These are phyloP conservation scores for Pangasianodon hypophthalmus DNA, from an alignment of 2,113 vertebrate genomes.

Conservation along the genomic window DNA sequence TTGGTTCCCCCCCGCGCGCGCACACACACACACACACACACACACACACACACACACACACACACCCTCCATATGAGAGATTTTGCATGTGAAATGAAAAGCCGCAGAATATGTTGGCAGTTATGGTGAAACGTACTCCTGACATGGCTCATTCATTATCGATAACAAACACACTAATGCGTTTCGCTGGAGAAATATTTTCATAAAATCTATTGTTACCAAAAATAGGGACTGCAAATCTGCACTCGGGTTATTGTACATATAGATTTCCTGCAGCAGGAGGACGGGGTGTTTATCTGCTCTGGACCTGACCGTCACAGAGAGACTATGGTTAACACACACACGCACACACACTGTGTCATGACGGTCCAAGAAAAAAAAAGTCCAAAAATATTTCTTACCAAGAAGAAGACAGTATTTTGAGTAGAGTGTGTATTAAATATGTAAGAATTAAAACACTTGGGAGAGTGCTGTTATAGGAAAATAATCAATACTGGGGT, in stretches of 20 bases:
- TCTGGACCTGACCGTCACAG: constrained; percentile 39
- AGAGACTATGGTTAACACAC: constrained; percentile 24
- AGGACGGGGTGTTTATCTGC: constrained; percentile 45
- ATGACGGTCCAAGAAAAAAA: not conserved
- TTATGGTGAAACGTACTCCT: constrained; percentile 34
- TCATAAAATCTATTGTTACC: constrained; percentile 55
- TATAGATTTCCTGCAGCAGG: constrained; percentile 42
- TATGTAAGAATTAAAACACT: not conserved
- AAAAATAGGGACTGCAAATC: constrained; percentile 33
- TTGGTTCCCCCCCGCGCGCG: too few species aligned
- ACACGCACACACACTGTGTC: not conserved
- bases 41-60: constrained; percentile 6
- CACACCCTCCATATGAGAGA: not conserved
- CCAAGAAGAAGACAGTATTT: not conserved
- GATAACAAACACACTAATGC: constrained; percentile 49
- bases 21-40: not conserved
- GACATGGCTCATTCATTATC: constrained; percentile 56
- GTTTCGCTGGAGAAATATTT: constrained; percentile 55
- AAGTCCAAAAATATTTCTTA: not conserved
- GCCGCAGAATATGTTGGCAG: constrained; percentile 31
- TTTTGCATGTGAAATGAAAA: constrained; percentile 44
- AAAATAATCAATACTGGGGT: not conserved
- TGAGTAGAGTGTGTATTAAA: not conserved
- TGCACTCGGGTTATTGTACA: constrained; percentile 25
- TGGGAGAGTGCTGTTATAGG: not conserved